Conservation (phyloP, 2,888 invertebrate genomes). For the Cantharis flavilabris region DNA sequence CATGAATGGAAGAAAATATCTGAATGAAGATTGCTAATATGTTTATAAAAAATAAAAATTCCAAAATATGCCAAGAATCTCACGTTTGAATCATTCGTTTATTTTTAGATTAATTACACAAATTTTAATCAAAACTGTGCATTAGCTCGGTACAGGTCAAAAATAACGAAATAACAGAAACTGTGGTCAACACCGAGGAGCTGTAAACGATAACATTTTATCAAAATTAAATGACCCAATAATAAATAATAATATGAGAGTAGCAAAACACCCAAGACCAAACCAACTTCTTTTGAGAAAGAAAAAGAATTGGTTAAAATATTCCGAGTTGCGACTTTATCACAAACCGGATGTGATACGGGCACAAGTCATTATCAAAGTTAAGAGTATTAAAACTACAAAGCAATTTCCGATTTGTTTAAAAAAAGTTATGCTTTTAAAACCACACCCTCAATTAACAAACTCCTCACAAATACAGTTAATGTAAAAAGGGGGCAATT, state of each 20-base stretch:
- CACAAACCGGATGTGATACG: neutral
- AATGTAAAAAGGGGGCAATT: constrained; percentile 14
- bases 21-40: neutral
- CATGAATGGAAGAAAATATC: neutral
- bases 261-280: too few species aligned
- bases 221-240: neutral
- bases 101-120: constrained; percentile 21
- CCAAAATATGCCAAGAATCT: constrained; percentile 27
- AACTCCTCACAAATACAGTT: constrained; percentile 10
- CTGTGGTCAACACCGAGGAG: neutral
- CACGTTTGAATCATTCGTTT: constrained; percentile 20
- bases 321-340: neutral
- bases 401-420: neutral
- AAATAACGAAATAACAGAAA: neutral
- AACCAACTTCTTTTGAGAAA: neutral
- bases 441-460: constrained; percentile 15
- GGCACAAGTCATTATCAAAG: neutral
- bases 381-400: neutral
- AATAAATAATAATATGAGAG: too few species aligned
- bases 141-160: neutral
- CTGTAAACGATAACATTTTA: neutral
- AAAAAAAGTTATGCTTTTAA: neutral
- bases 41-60: constrained; percentile 23
- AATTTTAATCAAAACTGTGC: neutral
- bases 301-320: neutral